Evolutionary conservation across 2,113 vertebrate species (phyloP), one percentile per base, ranked within the genome.

Genomic region (Bostrychus sinensis): DNA sequence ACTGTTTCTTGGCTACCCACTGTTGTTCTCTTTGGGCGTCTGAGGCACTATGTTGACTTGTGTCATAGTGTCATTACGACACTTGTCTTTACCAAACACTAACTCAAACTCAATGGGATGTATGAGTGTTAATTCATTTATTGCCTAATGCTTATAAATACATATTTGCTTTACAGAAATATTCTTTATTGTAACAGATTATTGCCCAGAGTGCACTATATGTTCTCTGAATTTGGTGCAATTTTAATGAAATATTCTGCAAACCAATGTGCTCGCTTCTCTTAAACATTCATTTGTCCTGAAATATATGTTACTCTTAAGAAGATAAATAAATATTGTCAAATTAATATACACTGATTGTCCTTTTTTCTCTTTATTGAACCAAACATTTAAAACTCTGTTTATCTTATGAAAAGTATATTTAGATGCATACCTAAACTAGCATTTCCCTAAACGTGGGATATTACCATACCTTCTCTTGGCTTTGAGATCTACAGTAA

Each of bases 241-340:
- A 59, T 82, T 82, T 66, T 70, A 16, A 75, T 79, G 61, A 56
- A 73, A 20, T 78, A 66, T 64, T 80, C 76, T 78, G 78, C 83
- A 75, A 82, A 78, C 77, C 67, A 66, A 68, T 79, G 74, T 75
- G 69, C 83, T 78, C 65, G 77, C 81, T 83, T 85, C 78, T 86
- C 75, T 84, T 46, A 58, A 80, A 80, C 63, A 22, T 85, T 74
- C 64, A 76, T 83, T 82, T 86, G 84, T 90, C 85, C 80, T 83
- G 62, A 83, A 74, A 50, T 88, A 68, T 78, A 78, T 92, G 89
- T 91, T 87, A 85, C 68, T 85, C 67, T 79, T 86, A 82, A 63
- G 55, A 85, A 88, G 84, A 84, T 82, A 83, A 93, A 92, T 92
- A 93, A 92, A 92, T 82, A 88, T 89, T 81, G 78, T 78, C 76